Evolutionary conservation across 2,113 vertebrate genomes (phyloP).

Genomic region (Pollimyrus isidori): DNA sequence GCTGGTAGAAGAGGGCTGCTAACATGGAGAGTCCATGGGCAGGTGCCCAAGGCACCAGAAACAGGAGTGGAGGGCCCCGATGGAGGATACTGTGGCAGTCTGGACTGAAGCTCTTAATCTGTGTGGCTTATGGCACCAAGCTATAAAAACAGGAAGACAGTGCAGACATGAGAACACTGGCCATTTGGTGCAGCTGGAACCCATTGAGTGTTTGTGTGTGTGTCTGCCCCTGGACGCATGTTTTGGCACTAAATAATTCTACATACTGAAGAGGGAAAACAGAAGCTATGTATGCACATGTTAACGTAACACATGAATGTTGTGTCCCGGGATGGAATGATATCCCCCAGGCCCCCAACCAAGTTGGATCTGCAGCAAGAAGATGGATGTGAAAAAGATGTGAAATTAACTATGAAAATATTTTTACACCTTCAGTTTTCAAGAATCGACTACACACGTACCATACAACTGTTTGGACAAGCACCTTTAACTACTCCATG

Average conservation of each 20-base stretch:
- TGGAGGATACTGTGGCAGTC: neutral
- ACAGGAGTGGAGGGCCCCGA: neutral
- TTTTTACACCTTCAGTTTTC: neutral
- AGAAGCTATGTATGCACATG: neutral
- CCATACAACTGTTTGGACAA: neutral
- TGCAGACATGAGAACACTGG: neutral
- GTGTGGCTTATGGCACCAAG: neutral
- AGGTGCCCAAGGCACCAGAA: neutral
- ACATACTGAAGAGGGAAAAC: neutral
- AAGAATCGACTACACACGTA: neutral
- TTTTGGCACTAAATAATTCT: neutral
- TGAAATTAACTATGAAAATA: neutral
- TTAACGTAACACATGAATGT: neutral
- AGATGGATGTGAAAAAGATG: neutral
- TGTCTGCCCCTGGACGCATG: neutral
- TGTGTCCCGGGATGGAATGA: neutral
- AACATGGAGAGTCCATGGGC: neutral
- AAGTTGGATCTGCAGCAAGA: neutral
- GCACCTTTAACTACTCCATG: neutral
- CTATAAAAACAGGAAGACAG: neutral
- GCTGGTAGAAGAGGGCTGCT: neutral
- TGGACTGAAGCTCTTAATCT: neutral
- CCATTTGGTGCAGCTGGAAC: neutral
- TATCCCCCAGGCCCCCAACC: neutral
- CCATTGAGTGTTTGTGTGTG: neutral